A percentile compares a stretch with the other conserved stretches of the same genome.
These are phyloP conservation scores for Synanthedon tipuliformis DNA, from an alignment of 2,888 invertebrate species.

Conservation along the genomic window DNA sequence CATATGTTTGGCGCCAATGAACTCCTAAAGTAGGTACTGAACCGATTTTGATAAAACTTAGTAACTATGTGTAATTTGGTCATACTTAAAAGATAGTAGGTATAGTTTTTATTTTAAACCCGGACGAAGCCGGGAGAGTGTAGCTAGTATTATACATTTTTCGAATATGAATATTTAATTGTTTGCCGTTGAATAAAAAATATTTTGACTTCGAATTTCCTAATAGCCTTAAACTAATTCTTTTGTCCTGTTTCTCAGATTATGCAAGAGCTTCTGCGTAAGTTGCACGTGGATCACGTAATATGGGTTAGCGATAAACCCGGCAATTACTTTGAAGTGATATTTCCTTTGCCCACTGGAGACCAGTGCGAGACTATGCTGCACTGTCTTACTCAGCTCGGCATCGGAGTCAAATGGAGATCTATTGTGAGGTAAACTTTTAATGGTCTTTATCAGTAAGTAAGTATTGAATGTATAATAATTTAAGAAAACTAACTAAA, in stretches of 20 bases:
- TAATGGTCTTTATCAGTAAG: neutral
- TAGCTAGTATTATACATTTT: no score
- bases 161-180: no score
- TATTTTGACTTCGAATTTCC: no score
- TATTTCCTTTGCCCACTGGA: slow-evolving; percentile 77
- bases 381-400: slow-evolving; percentile 78
- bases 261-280: slow-evolving; percentile 74
- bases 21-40: no score
- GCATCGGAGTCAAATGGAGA: slow-evolving; percentile 76
- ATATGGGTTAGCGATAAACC: slow-evolving; percentile 77
- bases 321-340: slow-evolving; percentile 76
- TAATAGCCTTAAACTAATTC: no score
- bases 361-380: slow-evolving; percentile 79
- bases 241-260: slow-evolving; percentile 48
- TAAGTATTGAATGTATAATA: neutral
- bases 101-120: no score
- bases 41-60: no score
- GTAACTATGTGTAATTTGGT: no score
- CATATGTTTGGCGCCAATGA: no score
- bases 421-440: slow-evolving; percentile 75
- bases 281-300: slow-evolving; percentile 76
- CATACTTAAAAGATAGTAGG: no score
- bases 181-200: no score
- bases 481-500: neutral
- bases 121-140: no score